Conservation (phyloP, 2,888 invertebrate genomes). For the Nemurella pictetii region DNA sequence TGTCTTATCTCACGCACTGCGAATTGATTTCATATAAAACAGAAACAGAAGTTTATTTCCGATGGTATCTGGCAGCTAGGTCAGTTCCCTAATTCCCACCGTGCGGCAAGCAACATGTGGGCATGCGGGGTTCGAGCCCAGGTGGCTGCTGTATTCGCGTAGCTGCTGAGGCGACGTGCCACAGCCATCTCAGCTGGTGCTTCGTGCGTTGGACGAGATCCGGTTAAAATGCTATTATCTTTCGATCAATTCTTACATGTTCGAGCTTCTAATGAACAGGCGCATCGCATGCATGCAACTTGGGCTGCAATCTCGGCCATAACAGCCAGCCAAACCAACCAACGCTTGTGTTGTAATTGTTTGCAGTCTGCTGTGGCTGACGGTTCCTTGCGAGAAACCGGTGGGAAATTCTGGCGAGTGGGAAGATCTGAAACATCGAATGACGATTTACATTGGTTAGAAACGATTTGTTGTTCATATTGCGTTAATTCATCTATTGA, state of each 20-base stretch:
- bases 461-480: too few relatives aligned
- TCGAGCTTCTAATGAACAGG: constrained; percentile 13
- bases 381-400: neutral
- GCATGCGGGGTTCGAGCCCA: neutral
- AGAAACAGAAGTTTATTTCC: neutral
- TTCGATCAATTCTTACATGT: constrained; percentile 11
- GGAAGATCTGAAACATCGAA: too few relatives aligned
- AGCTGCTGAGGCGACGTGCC: neutral
- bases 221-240: constrained; percentile 11
- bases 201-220: constrained; percentile 4
- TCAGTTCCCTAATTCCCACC: neutral
- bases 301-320: neutral
- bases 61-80: neutral
- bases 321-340: too few relatives aligned
- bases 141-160: neutral
- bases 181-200: neutral
- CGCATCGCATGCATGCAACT: neutral
- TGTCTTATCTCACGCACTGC: neutral
- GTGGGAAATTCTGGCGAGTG: neutral
- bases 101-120: constrained; percentile 8
- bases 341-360: neutral
- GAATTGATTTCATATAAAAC: neutral
- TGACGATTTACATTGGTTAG: too few relatives aligned
- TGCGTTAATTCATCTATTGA: too few relatives aligned
- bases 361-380: neutral